Evolutionary conservation across 2,888 invertebrate species (phyloP), one percentile per base, ranked within the genome.

Genomic region (Erpobdella octoculata): DNA sequence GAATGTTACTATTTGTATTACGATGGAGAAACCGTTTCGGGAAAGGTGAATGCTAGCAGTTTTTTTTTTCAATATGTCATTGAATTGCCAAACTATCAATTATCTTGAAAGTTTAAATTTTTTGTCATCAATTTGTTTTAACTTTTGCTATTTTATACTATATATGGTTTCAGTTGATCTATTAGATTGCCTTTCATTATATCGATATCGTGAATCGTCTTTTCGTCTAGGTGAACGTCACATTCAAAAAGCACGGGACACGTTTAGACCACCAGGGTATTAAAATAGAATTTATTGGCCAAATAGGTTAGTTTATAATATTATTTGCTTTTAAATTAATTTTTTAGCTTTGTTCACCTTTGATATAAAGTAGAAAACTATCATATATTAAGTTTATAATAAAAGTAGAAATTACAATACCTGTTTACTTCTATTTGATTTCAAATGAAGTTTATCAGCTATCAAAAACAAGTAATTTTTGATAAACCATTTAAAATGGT

Each of bases 251-350:
- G 84, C 90, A 93, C 37, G 95, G 96, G 41, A 89, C 90, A 76
- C 95, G 95, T 85, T 86, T 99, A 78, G 98, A 99, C 82, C 98
- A 98, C 83, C 96, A 97, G 83, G 98, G 98, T 77, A 95, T 98
- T 79, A 96, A 96, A 86, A 93, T 98, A 79, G 98, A 99, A 85
- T 93, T 99, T 81, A 87, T 90, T 77, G 95, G 98, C 77, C 97
- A 97, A 86, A 97, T 99, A 73, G 86, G 86, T 86, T 76, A 75
- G 76, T 71, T 59, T 61, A 25, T 28, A 62, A 28, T 33, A n/a
- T 33, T n/a, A n/a, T n/a, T n/a, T n/a, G n/a, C n/a, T n/a, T n/a
- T n/a, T n/a, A n/a, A n/a, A n/a, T n/a, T n/a, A n/a, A n/a, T n/a
- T n/a, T n/a, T n/a, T n/a, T n/a, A n/a, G n/a, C n/a, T n/a, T n/a